A percentile compares a stretch with the other conserved stretches of the same genome.
Evolutionary conservation across 1,140 invertebrate species (phyloP).

Genomic region (Polypedilum pembai): DNA sequence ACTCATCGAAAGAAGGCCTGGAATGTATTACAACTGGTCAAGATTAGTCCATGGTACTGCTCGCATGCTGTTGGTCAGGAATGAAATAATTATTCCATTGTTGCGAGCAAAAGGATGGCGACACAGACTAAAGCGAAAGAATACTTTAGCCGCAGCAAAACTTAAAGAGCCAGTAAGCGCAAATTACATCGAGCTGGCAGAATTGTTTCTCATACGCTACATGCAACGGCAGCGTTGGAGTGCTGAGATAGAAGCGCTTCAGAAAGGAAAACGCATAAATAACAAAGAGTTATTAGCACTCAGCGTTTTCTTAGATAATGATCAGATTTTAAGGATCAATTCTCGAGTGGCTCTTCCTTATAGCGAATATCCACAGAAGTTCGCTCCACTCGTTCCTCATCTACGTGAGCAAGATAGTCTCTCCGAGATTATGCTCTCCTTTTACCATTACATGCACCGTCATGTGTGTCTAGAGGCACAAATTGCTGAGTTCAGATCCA

Average conservation of each 20-base stretch:
- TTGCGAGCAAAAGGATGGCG: neutral
- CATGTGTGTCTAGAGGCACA: neutral
- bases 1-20: neutral
- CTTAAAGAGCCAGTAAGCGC: neutral
- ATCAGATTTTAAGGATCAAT: neutral
- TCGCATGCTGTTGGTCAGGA: neutral
- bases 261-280: neutral
- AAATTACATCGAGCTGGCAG: neutral
- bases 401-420: neutral
- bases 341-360: neutral
- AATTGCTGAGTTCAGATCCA: neutral
- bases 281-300: neutral
- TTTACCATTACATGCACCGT: neutral
- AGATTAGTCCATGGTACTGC: neutral
- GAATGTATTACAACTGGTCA: neutral
- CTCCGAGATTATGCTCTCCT: neutral
- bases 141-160: neutral
- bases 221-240: neutral
- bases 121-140: neutral
- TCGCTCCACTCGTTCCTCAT: neutral
- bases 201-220: neutral
- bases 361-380: neutral
- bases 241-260: neutral
- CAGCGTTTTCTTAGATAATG: neutral
- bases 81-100: neutral